Conservation (phyloP, 2,888 invertebrate species). For the Chrysolina oricalcia region DNA sequence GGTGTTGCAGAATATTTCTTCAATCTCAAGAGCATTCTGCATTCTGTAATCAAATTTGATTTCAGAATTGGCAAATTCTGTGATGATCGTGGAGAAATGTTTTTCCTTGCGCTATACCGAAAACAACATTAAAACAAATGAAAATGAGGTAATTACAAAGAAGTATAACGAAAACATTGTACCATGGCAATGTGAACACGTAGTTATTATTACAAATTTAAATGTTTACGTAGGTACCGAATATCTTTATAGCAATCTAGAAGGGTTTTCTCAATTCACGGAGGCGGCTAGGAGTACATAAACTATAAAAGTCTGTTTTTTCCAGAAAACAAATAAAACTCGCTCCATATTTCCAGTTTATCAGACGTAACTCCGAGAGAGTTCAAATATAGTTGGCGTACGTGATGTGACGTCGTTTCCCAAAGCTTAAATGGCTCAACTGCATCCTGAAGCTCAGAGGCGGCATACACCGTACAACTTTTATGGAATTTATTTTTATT, state of each 20-base stretch:
- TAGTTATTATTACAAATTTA: too few relatives aligned
- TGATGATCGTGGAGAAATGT: too few relatives aligned
- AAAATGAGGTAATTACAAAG: too few relatives aligned
- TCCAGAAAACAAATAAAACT: slow-evolving; percentile 16
- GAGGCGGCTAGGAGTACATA: neutral
- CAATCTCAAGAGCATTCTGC: too few relatives aligned
- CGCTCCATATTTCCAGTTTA: slow-evolving; percentile 3
- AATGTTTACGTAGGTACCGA: too few relatives aligned
- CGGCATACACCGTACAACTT: slow-evolving; percentile 7
- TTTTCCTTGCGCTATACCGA: too few relatives aligned
- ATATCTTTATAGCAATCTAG: neutral
- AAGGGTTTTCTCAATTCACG: neutral
- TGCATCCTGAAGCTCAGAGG: slow-evolving; percentile 4
- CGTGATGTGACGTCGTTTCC: slow-evolving; percentile 20
- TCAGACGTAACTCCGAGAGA: slow-evolving; percentile 14
- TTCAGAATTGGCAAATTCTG: too few relatives aligned
- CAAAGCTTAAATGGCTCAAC: slow-evolving; percentile 21
- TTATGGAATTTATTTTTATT: slow-evolving; percentile 21
- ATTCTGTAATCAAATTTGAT: too few relatives aligned
- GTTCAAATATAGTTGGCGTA: slow-evolving; percentile 17
- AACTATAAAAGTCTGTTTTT: slow-evolving; percentile 1
- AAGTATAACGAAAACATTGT: too few relatives aligned
- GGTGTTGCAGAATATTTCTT: too few relatives aligned
- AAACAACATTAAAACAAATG: too few relatives aligned
- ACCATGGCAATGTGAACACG: too few relatives aligned